Conservation (phyloP, 2,113 vertebrate species). For the Cygnus atratus region DNA sequence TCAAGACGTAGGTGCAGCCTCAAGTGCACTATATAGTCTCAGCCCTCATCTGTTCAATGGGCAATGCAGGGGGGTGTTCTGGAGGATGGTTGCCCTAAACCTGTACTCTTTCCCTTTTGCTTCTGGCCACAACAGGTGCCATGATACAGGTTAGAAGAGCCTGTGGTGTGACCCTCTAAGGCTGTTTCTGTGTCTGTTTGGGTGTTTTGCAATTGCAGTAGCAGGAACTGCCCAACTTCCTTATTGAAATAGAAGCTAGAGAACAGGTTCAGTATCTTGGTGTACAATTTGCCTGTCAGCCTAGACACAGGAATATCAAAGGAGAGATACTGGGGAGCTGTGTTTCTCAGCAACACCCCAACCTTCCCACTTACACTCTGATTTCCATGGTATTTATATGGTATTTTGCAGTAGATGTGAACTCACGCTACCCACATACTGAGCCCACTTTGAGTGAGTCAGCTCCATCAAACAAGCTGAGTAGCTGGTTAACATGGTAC, state of each 20-base stretch:
- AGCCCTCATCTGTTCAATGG: not conserved
- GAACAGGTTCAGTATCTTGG: not conserved
- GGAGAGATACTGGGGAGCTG: not conserved
- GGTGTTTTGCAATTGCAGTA: not conserved
- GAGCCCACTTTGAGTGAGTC: constrained; percentile 66
- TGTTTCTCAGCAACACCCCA: constrained; percentile 56
- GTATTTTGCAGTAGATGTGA: constrained; percentile 50
- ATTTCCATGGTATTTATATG: constrained; percentile 43
- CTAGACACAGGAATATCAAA: not conserved
- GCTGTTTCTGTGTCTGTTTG: not conserved
- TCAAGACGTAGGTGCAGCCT: not conserved
- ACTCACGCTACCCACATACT: constrained; percentile 53
- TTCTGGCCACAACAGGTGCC: not conserved
- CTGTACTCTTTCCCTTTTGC: not conserved
- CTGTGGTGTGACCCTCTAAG: not conserved
- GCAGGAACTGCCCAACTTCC: not conserved
- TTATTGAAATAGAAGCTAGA: not conserved
- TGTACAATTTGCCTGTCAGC: not conserved
- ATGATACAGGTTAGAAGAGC: not conserved
- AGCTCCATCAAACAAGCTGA: constrained; percentile 36
- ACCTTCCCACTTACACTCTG: constrained; percentile 46
- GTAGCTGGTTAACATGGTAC: not conserved
- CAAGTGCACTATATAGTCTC: not conserved
- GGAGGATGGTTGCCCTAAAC: not conserved
- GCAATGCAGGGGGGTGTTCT: not conserved